Conservation (phyloP, 2,888 invertebrate species). For the Torymus auratus region DNA sequence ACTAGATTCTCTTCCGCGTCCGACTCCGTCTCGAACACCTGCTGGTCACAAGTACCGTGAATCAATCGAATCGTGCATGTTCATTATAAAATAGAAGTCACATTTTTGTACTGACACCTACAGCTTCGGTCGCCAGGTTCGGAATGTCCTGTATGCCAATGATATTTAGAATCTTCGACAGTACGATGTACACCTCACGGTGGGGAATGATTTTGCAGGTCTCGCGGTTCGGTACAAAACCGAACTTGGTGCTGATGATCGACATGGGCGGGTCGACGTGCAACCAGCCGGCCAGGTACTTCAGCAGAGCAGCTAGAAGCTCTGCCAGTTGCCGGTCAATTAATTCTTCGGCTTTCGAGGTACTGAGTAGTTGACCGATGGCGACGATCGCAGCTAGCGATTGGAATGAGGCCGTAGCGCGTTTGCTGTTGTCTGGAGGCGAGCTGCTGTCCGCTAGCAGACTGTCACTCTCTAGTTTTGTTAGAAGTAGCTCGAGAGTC, state of each 20-base stretch:
- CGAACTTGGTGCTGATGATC: slow-evolving; percentile 68
- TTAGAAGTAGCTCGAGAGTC: slow-evolving; percentile 67
- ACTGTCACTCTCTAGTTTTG: slow-evolving; percentile 65
- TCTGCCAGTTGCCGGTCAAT: slow-evolving; percentile 65
- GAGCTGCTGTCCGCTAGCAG: slow-evolving; percentile 64
- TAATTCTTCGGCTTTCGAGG: slow-evolving; percentile 64
- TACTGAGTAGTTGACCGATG: slow-evolving; percentile 68
- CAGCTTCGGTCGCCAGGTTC: slow-evolving; percentile 10
- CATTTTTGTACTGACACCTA: slow-evolving; percentile 11
- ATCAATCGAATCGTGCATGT: no score
- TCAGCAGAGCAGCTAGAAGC: slow-evolving; percentile 66
- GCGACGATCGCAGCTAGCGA: slow-evolving; percentile 68
- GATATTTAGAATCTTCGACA: slow-evolving; percentile 58
- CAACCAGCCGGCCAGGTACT: slow-evolving; percentile 71
- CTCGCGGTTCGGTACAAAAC: slow-evolving; percentile 71
- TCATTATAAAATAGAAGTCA: no score
- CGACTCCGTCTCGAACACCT: slow-evolving; percentile 67
- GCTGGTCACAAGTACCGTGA: neutral
- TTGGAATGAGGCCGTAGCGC: slow-evolving; percentile 65
- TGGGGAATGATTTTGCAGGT: slow-evolving; percentile 70
- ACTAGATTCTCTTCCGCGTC: slow-evolving; percentile 68
- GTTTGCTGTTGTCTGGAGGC: slow-evolving; percentile 58
- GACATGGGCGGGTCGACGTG: slow-evolving; percentile 70
- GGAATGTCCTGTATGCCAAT: slow-evolving; percentile 33
- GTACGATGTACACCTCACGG: slow-evolving; percentile 68